These are phyloP conservation scores for Ommatoiulus sabulosus DNA, from an alignment of 2,888 invertebrate species.

Conservation along the genomic window DNA sequence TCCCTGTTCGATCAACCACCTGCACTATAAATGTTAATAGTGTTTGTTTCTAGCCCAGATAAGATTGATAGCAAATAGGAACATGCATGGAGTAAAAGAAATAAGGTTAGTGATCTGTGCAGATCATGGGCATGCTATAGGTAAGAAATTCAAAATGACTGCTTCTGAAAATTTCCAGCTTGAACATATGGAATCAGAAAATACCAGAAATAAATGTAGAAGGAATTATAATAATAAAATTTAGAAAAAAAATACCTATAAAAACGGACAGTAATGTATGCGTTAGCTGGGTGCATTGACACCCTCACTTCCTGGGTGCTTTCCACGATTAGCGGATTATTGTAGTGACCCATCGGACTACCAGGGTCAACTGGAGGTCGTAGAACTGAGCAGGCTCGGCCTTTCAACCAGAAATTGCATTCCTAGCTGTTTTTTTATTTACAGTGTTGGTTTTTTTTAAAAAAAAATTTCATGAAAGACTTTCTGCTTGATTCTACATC, in stretches of 20 bases:
- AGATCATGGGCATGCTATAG: neutral
- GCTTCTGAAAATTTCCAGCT: neutral
- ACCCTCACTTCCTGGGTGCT: constrained; percentile 45
- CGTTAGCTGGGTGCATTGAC: constrained; percentile 49
- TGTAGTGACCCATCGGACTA: constrained; percentile 47
- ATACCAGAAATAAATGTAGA: constrained; percentile 18
- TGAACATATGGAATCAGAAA: neutral
- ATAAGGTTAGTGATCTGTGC: constrained; percentile 45
- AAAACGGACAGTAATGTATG: constrained; percentile 47
- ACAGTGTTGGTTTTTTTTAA: neutral
- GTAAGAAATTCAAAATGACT: neutral
- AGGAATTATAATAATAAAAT: constrained; percentile 20
- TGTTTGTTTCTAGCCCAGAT: constrained; percentile 37
- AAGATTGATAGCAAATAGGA: constrained; percentile 23
- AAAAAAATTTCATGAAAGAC: neutral
- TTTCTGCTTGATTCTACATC: neutral
- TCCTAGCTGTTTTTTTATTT: constrained; percentile 6
- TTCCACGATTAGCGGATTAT: constrained; percentile 54
- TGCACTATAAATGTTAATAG: constrained; percentile 38
- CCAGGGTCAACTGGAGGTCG: constrained; percentile 48
- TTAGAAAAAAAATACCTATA: neutral
- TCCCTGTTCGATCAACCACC: constrained; percentile 37
- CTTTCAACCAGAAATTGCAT: constrained; percentile 49
- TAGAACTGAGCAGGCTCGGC: constrained; percentile 55
- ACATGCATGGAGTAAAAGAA: neutral